Evolutionary conservation across 2,888 invertebrate genomes (phyloP).

Genomic region (Nomada fabriciana): DNA sequence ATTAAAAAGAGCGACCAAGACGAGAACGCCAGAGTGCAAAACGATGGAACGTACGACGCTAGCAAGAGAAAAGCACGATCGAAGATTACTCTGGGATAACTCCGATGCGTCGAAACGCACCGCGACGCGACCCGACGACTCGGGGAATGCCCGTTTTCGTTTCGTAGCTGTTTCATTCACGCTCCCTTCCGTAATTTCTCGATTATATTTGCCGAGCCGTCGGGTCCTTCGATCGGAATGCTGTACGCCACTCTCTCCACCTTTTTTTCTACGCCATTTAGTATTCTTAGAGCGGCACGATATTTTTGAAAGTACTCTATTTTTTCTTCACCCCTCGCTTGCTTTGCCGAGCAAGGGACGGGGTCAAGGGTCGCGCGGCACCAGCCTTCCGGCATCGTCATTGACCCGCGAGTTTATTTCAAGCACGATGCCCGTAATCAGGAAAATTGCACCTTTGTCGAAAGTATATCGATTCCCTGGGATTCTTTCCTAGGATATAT

Average conservation of each 20-base stretch:
- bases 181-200: background rate
- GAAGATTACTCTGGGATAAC: conserved; percentile 35
- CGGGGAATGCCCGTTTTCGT: background rate
- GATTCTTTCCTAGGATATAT: background rate
- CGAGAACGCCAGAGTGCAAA: conserved; percentile 51
- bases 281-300: conserved; percentile 43
- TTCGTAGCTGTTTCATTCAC: background rate
- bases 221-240: conserved; percentile 17
- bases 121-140: conserved; percentile 7
- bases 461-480: conserved; percentile 7
- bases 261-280: conserved; percentile 22
- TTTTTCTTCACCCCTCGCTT: conserved; percentile 7
- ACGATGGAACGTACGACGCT: conserved; percentile 41
- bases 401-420: conserved; percentile 14
- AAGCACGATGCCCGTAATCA: background rate
- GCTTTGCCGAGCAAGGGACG: conserved; percentile 12
- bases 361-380: conserved; percentile 51
- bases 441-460: background rate
- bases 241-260: conserved; percentile 47
- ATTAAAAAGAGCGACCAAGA: conserved; percentile 75
- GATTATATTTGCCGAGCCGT: conserved; percentile 17
- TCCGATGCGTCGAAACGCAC: conserved; percentile 17
- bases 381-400: conserved; percentile 5
- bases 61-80: conserved; percentile 41
- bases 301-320: conserved; percentile 22